Conservation (phyloP, 2,797 vertebrate genomes). For the Menidia menidia region DNA sequence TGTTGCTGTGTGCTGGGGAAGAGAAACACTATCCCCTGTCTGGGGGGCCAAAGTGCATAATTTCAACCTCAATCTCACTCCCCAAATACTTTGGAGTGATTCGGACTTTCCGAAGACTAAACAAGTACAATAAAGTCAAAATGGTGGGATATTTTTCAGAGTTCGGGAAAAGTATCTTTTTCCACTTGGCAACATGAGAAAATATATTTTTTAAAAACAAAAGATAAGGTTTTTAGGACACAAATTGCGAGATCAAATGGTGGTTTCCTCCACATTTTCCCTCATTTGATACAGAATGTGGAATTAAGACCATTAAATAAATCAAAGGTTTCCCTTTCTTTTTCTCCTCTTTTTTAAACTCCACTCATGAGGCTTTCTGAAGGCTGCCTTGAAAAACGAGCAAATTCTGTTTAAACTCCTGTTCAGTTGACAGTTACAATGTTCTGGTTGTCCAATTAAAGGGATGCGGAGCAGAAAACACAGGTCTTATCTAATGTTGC, state of each 20-base stretch:
- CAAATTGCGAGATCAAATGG: constrained; percentile 9
- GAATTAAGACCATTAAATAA: not conserved
- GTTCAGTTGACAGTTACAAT: constrained; percentile 12
- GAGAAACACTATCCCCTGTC: constrained; percentile 74
- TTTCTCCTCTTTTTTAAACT: not conserved
- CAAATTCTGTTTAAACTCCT: constrained; percentile 31
- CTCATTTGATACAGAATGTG: not conserved
- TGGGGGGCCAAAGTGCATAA: constrained; percentile 73
- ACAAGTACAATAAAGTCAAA: constrained; percentile 44
- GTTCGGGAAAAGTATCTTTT: not conserved
- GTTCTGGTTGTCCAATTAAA: constrained; percentile 11
- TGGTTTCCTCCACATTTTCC: constrained; percentile 7
- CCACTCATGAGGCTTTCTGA: constrained; percentile 12
- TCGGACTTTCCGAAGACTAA: constrained; percentile 60
- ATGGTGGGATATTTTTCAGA: not conserved
- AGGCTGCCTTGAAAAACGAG: constrained; percentile 6
- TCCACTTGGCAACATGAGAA: not conserved
- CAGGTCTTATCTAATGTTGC: not conserved
- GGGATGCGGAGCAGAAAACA: not conserved
- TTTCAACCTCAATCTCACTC: constrained; percentile 59
- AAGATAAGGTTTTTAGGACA: not conserved
- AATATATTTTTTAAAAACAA: not conserved
- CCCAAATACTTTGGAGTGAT: constrained; percentile 57
- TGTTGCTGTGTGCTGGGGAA: constrained; percentile 69
- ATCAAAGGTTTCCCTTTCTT: not conserved